Evolutionary conservation across 2,113 vertebrate genomes (phyloP).

Genomic region (Mastomys coucha): DNA sequence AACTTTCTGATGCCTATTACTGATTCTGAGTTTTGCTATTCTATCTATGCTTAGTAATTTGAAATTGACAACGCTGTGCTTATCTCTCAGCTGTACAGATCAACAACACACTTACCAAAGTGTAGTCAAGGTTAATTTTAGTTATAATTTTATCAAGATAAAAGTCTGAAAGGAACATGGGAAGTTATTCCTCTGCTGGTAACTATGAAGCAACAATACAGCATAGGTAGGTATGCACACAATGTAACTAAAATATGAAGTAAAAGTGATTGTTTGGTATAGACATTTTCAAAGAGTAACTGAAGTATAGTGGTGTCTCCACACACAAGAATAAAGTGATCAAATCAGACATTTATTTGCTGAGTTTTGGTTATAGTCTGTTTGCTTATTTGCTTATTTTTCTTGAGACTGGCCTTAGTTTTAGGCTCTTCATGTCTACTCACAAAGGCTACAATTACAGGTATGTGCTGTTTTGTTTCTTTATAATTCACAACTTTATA

Average conservation of each 20-base stretch:
- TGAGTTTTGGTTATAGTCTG: neutral
- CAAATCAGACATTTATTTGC: conserved; percentile 11
- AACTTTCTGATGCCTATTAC: neutral
- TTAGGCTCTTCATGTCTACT: neutral
- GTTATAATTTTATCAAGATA: neutral
- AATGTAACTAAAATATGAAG: conserved; percentile 29
- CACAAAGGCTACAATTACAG: neutral
- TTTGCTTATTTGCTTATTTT: neutral
- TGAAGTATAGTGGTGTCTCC: conserved; percentile 28
- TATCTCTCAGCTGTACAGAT: neutral
- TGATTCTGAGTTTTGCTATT: neutral
- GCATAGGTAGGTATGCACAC: neutral
- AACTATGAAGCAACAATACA: conserved; percentile 14
- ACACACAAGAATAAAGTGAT: neutral
- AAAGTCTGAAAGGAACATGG: neutral
- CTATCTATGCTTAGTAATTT: neutral
- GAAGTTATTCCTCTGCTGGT: neutral
- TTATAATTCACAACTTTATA: neutral
- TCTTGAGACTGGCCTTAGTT: neutral
- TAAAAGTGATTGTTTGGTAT: neutral
- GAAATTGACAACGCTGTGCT: conserved; percentile 8
- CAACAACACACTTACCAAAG: conserved; percentile 28
- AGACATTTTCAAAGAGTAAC: neutral
- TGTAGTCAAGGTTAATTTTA: neutral
- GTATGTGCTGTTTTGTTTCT: neutral